A percentile compares a stretch with the other conserved stretches of the same genome.
Conservation (phyloP, 2,797 vertebrate genomes). For the Mus minutoides region DNA sequence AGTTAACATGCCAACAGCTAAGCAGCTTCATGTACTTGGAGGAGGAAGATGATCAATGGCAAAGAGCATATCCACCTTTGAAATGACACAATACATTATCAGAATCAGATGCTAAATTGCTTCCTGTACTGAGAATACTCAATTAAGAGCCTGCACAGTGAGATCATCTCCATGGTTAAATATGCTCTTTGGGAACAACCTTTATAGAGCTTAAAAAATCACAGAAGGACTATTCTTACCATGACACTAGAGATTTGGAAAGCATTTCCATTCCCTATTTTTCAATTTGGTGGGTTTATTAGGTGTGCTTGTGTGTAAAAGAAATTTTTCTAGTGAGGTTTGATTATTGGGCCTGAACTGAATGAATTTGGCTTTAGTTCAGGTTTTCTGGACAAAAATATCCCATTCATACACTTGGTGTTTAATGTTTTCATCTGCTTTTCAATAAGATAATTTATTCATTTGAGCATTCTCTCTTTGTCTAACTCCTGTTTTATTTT, state of each 20-base stretch:
- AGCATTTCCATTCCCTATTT: constrained; percentile 65
- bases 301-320: constrained; percentile 61
- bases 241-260: constrained; percentile 66
- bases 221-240: constrained; percentile 78
- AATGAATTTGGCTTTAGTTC: constrained; percentile 29
- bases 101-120: constrained; percentile 83
- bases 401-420: constrained; percentile 18
- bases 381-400: constrained; percentile 46
- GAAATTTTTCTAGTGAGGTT: constrained; percentile 39
- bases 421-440: constrained; percentile 39
- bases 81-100: constrained; percentile 80
- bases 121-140: constrained; percentile 78
- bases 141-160: constrained; percentile 81
- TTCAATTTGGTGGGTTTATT: constrained; percentile 71
- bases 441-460: constrained; percentile 53
- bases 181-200: constrained; percentile 78
- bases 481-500: constrained; percentile 26
- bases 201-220: constrained; percentile 76
- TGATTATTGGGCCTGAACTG: constrained; percentile 26
- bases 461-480: neutral
- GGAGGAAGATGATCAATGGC: constrained; percentile 76
- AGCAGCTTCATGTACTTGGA: constrained; percentile 73
- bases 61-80: constrained; percentile 75
- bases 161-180: constrained; percentile 84
- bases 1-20: constrained; percentile 70